phyloP scores from a whole-genome alignment of 35 echinoderm and acorn worm genomes.

The Heliocidaris erythrogramma region DNA sequence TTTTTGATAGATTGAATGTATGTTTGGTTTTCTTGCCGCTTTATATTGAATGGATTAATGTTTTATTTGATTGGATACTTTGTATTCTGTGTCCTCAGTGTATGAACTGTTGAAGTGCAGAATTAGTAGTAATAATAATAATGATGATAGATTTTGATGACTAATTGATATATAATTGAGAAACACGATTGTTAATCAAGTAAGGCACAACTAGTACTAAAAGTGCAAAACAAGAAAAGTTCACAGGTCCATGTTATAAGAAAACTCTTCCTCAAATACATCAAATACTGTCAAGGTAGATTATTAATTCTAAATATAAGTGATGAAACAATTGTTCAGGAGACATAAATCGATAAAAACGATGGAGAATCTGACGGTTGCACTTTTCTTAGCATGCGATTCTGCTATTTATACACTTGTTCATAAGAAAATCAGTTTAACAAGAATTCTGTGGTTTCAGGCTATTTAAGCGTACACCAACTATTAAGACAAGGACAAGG shows the following conservation, averaged over 20 bases:
- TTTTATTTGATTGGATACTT: too few relatives aligned
- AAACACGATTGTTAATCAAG: too few relatives aligned
- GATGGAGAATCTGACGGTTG: background rate
- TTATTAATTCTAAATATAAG: background rate
- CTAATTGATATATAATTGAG: too few relatives aligned
- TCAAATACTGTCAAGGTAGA: too few relatives aligned
- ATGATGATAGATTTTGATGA: too few relatives aligned
- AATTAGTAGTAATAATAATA: too few relatives aligned
- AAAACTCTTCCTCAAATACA: too few relatives aligned
- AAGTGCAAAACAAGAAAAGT: too few relatives aligned
- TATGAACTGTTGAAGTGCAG: too few relatives aligned
- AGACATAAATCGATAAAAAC: background rate
- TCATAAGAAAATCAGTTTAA: background rate
- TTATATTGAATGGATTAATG: background rate
- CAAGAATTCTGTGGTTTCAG: background rate
- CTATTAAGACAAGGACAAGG: background rate
- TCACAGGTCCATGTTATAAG: too few relatives aligned
- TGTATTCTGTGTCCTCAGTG: too few relatives aligned
- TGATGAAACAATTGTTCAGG: background rate
- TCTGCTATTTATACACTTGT: background rate
- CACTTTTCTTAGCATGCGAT: background rate
- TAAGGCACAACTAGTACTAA: too few relatives aligned
- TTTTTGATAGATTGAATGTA: background rate
- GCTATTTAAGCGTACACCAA: background rate
- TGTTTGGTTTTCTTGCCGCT: background rate